Evolutionary conservation across 1,140 invertebrate genomes (phyloP), one percentile per base, ranked within the genome.

Genomic region (Hylaeus volcanicus): DNA sequence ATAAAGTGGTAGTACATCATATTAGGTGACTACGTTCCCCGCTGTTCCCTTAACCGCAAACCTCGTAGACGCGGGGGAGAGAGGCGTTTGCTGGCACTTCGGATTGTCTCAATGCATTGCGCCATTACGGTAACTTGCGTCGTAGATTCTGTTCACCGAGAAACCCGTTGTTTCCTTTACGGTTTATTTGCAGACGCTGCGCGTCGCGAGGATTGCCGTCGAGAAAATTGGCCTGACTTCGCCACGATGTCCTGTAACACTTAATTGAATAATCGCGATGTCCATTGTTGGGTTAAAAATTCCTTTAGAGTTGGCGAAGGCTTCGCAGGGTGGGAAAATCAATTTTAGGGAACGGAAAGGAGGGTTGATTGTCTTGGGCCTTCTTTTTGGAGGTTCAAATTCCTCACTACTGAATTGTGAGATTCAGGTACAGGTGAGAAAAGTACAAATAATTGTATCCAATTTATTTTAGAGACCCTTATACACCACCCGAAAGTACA

Each of bases 21-120:
- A 79, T 79, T 79, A 82, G 70, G 65, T 2, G 79, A 37, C 60
- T 68, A 56, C 53, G 74, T 37, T 4, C 69, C 48, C 55, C 8
- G 48, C 65, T 26, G 51, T 69, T 43, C 71, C 14, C 55, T 6
- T 69, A 76, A 74, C 84, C 78, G 73, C 84, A 76, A 65, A 81
- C 74, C 68, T 64, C 8, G 43, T 5, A 15, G 39, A 3, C 58
- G 9, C 12, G 58, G 51, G 53, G 43, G 5, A 51, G 51, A 8
- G 6, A 51, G 45, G 45, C 74, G 61, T 75, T 68, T 61, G 58
- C 48, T 55, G 37, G 53, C 41, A 56, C 76, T 74, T 78, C 43
- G 58, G 48, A 66, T 72, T 76, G 60, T 71, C 71, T 82, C 79
- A 39, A 63, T 74, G 65, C 61, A 81, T 75, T 74, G 70, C 48